A percentile compares a stretch with the other conserved stretches of the same genome.
Evolutionary conservation across 2,113 vertebrate species (phyloP).

Genomic region (Bungarus multicinctus): DNA sequence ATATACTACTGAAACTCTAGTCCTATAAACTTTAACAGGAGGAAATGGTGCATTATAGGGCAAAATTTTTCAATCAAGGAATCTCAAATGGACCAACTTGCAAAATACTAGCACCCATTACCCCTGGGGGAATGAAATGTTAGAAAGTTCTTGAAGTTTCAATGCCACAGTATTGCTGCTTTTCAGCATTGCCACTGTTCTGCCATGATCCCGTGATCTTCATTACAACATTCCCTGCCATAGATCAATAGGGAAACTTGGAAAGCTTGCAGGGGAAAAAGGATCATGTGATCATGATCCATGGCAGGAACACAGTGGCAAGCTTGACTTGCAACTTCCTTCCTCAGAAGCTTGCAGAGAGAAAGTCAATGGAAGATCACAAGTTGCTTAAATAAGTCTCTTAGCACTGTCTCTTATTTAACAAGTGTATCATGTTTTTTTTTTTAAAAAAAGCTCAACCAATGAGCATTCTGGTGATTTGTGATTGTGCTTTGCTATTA

Average conservation of each 20-base stretch:
- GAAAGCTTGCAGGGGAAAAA: not conserved
- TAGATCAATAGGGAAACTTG: not conserved
- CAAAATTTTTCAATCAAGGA: not conserved
- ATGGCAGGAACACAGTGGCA: not conserved
- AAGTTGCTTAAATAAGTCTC: not conserved
- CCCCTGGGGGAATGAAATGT: not conserved
- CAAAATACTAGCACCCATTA: not conserved
- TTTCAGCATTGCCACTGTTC: not conserved
- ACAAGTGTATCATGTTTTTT: not conserved
- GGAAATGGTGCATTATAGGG: not conserved
- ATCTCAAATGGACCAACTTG: not conserved
- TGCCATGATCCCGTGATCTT: not conserved
- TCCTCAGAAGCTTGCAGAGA: not conserved
- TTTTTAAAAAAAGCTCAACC: not conserved
- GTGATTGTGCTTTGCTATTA: not conserved
- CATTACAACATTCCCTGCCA: not conserved
- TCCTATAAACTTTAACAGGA: not conserved
- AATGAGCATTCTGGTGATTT: not conserved
- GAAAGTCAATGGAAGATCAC: not conserved
- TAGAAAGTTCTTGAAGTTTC: not conserved
- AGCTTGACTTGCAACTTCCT: not conserved
- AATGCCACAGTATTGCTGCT: not conserved
- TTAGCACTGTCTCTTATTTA: conserved; percentile 14
- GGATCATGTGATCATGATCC: not conserved
- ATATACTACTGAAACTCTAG: not conserved